Conservation (phyloP, 2,888 invertebrate genomes). For the Nebria salina region DNA sequence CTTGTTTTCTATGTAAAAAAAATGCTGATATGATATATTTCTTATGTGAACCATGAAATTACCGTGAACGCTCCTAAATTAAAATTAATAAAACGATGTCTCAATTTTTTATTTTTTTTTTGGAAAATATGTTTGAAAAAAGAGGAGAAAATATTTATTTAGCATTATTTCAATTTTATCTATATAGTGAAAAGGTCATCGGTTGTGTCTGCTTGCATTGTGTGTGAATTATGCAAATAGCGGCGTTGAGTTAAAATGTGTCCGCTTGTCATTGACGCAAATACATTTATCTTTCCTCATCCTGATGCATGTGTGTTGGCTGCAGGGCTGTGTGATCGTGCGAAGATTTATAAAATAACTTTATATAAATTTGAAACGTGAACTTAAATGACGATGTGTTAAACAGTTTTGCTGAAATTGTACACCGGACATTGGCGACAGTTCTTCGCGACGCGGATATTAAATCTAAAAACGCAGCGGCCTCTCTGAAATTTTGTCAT, state of each 20-base stretch:
- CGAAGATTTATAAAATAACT: background rate
- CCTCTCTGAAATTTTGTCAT: background rate
- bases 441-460: background rate
- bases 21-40: no score
- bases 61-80: no score
- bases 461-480: background rate
- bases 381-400: conserved; percentile 38
- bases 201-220: background rate
- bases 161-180: background rate
- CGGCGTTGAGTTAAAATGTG: background rate
- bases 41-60: no score
- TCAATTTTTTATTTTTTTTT: no score
- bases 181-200: background rate
- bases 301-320: background rate
- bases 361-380: conserved; percentile 27
- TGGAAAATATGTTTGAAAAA: background rate
- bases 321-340: background rate
- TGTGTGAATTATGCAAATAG: background rate
- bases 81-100: no score
- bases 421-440: conserved; percentile 21
- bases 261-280: background rate
- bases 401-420: conserved; percentile 28
- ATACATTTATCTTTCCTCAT: background rate
- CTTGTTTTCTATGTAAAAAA: no score
- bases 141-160: background rate